These are phyloP conservation scores for Heliothis subflexa DNA, from an alignment of 1,140 invertebrate genomes.

Conservation along the genomic window DNA sequence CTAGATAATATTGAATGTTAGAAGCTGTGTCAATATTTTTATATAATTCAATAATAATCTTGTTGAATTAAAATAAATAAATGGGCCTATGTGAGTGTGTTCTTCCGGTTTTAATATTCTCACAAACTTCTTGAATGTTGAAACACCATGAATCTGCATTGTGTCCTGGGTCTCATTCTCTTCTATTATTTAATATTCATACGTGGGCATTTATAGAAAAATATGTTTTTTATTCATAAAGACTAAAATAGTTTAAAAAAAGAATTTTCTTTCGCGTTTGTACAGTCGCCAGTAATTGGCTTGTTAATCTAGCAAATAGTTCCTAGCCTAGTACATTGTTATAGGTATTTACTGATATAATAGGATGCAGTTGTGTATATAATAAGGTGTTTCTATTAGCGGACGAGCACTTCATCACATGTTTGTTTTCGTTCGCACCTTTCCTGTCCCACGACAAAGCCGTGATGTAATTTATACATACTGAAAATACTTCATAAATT, in stretches of 20 bases:
- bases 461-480: conserved; percentile 43
- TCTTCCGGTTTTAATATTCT: too few species aligned
- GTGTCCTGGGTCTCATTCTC: neutral
- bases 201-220: too few species aligned
- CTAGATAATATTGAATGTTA: neutral
- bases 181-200: neutral
- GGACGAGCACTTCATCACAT: conserved; percentile 48
- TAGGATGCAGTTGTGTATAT: conserved; percentile 43
- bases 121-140: too few species aligned
- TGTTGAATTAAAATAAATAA: too few species aligned
- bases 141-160: too few species aligned
- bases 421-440: conserved; percentile 64
- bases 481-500: conserved; percentile 19
- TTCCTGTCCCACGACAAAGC: conserved; percentile 66
- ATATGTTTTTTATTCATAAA: too few species aligned
- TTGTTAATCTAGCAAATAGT: neutral
- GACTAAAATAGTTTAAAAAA: too few species aligned
- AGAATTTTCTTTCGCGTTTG: neutral
- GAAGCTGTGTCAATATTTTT: too few species aligned
- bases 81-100: too few species aligned
- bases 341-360: conserved; percentile 35
- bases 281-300: neutral
- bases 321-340: conserved; percentile 27
- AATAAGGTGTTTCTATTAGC: conserved; percentile 53
- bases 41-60: too few species aligned